Conservation (phyloP, 2,797 vertebrate genomes). For the Tangara arthus region DNA sequence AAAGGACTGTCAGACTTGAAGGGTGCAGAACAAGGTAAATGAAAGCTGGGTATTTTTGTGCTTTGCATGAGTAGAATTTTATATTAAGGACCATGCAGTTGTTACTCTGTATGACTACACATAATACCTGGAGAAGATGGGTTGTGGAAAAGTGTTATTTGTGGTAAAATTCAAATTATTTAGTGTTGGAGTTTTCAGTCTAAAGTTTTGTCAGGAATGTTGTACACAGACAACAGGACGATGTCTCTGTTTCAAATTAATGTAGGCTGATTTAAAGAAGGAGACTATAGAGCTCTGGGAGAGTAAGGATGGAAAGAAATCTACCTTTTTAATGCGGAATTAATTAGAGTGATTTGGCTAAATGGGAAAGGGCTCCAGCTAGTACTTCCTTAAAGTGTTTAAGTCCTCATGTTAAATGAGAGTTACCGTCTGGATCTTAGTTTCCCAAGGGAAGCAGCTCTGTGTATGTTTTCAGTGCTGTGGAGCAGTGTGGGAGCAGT, state of each 20-base stretch:
- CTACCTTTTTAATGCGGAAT: neutral
- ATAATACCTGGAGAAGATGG: neutral
- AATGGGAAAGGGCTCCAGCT: neutral
- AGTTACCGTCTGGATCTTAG: neutral
- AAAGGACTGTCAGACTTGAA: neutral
- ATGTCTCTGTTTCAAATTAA: neutral
- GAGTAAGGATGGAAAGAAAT: neutral
- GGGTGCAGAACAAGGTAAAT: neutral
- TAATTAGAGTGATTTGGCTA: neutral
- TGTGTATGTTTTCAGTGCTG: neutral
- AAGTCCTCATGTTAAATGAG: neutral
- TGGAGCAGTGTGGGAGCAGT: neutral
- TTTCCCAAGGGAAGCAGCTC: neutral
- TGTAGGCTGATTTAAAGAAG: neutral
- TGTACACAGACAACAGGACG: neutral
- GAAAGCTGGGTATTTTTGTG: neutral
- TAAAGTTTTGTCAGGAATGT: neutral
- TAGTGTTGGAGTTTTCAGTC: neutral
- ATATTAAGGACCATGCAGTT: neutral
- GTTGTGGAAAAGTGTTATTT: neutral
- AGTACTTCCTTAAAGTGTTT: neutral
- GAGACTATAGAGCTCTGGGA: neutral
- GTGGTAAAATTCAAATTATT: neutral
- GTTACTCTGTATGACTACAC: neutral
- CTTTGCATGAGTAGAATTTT: neutral